These are phyloP conservation scores for Lissocephala sabroskyi DNA, from an alignment of 2,888 invertebrate genomes.

Conservation along the genomic window DNA sequence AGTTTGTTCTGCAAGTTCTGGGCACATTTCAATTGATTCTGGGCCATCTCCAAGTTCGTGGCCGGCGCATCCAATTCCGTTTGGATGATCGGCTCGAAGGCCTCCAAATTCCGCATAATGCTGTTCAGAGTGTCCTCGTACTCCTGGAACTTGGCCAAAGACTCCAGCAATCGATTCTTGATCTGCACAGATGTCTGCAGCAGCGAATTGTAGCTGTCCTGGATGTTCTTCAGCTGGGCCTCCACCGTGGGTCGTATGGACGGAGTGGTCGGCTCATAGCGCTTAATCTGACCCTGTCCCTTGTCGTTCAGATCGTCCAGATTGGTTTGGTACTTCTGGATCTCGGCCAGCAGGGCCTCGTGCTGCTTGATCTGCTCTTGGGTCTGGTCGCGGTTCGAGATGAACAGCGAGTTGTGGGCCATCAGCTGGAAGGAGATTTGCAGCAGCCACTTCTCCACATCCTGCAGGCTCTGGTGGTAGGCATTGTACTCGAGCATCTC, in stretches of 20 bases:
- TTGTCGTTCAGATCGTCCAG: constrained; percentile 87
- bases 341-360: constrained; percentile 81
- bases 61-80: constrained; percentile 83
- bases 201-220: constrained; percentile 93
- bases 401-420: constrained; percentile 95
- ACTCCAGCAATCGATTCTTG: constrained; percentile 88
- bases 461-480: constrained; percentile 92
- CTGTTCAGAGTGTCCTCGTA: constrained; percentile 92
- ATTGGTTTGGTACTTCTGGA: constrained; percentile 86
- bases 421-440: constrained; percentile 96
- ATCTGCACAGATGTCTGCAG: constrained; percentile 93
- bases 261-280: constrained; percentile 82
- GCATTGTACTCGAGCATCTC: constrained; percentile 89
- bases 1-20: constrained; percentile 87
- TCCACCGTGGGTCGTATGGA: constrained; percentile 84
- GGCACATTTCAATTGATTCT: constrained; percentile 82
- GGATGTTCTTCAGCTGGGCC: constrained; percentile 89
- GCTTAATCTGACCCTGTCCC: constrained; percentile 87
- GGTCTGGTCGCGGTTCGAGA: constrained; percentile 92
- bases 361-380: constrained; percentile 93
- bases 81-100: constrained; percentile 83
- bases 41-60: constrained; percentile 82
- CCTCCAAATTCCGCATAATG: constrained; percentile 86
- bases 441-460: constrained; percentile 95
- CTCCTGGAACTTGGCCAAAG: constrained; percentile 92